phyloP scores from a whole-genome alignment of 2,113 vertebrate genomes.

The Columbina picui region DNA sequence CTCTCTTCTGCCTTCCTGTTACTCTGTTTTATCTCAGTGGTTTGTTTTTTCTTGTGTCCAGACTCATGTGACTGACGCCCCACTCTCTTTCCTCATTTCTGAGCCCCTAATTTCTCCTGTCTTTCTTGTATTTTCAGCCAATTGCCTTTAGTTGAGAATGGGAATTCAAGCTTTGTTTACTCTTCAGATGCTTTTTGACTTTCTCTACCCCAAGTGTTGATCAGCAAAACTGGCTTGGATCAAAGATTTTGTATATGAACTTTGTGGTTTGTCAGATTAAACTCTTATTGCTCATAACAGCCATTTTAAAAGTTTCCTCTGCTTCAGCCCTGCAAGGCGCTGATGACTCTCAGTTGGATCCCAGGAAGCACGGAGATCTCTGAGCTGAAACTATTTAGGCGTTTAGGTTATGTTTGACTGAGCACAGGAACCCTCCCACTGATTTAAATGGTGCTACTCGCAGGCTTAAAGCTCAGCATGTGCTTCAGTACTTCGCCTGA shows the following conservation, averaged over 20 bases:
- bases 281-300: background rate
- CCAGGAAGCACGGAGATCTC: background rate
- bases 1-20: background rate
- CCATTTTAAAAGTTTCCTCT: background rate
- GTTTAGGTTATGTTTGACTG: background rate
- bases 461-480: constrained; percentile 26
- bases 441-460: background rate
- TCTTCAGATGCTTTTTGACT: background rate
- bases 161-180: background rate
- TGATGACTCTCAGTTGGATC: background rate
- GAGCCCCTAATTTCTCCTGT: background rate
- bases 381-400: background rate
- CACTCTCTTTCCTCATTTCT: background rate
- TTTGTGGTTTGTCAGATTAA: background rate
- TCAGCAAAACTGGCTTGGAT: background rate
- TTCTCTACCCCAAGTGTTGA: background rate
- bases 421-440: background rate
- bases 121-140: background rate
- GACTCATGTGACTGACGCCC: background rate
- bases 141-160: background rate
- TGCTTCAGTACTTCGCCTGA: background rate
- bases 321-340: background rate
- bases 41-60: background rate
- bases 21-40: background rate
- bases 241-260: background rate